Conservation (phyloP, 2,888 invertebrate genomes). For the Ennomos quercinarius region DNA sequence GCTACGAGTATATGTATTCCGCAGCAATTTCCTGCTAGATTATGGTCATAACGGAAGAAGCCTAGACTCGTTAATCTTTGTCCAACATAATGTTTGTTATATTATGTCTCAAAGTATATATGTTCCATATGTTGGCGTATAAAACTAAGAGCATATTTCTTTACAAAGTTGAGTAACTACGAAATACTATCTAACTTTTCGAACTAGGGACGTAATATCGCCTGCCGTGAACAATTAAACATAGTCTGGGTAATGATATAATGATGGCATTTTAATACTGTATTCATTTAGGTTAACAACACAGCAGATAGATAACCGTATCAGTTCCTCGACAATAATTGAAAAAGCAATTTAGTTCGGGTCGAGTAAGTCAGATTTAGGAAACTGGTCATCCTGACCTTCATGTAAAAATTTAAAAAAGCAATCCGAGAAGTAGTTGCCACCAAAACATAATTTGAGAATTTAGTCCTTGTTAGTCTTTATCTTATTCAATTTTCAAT, state of each 20-base stretch:
- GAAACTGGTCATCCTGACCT: too few relatives aligned
- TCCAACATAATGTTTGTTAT: conserved; percentile 2
- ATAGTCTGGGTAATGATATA: background rate
- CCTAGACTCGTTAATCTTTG: conserved; percentile 29
- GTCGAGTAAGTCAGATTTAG: background rate
- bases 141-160: too few relatives aligned
- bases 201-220: background rate
- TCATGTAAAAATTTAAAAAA: too few relatives aligned
- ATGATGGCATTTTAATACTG: background rate
- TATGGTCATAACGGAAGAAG: conserved; percentile 71
- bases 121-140: too few relatives aligned
- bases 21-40: conserved; percentile 55
- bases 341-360: background rate
- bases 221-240: too few relatives aligned
- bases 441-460: too few relatives aligned
- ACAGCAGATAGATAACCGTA: background rate
- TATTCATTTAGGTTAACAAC: background rate
- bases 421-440: too few relatives aligned
- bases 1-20: conserved; percentile 3
- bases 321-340: background rate
- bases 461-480: too few relatives aligned
- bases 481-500: too few relatives aligned
- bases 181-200: background rate
- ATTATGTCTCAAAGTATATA: too few relatives aligned
- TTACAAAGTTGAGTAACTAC: too few relatives aligned